Evolutionary conservation across 2,113 vertebrate genomes (phyloP), one percentile per base, ranked within the genome.

Genomic region (Coptodon bakossiorum): DNA sequence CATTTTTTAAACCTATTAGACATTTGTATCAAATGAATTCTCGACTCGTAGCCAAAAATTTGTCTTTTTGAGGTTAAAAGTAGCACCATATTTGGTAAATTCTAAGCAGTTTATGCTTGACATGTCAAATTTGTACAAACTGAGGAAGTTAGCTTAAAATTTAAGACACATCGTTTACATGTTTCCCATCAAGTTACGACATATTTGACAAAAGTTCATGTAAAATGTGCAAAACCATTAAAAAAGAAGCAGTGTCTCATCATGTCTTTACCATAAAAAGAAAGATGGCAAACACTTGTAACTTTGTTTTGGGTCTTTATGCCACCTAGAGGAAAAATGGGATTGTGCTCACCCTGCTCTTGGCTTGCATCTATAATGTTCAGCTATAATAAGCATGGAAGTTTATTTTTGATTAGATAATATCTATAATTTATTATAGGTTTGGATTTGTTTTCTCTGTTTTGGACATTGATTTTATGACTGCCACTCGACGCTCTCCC

Each of bases 261-360:
- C 29, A 36, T 29, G 31, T 24, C 22, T 22, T 57, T 73, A 66
- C 3, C 68, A 29, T 22, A 9, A 3, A 19, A 45, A 17, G n/a
- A 59, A 38, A 79, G 5, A 78, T 27, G 31, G 16, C 17, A 56
- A 68, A 53, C 12, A 3, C 14, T 6, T 3, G 12, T 14, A 24
- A 6, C 29, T 73, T 78, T 86, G 7, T 43, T 48, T 84, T 81
- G 45, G 57, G 45, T 86, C 24, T 61, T 83, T 85, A 31, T 88
- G 92, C 92, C 93, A 91, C 59, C 93, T 92, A 90, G 85, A 92
- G 93, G 93, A 31, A 16, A 82, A 76, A 6, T 61, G 16, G 50
- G 57, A 68, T 57, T 61, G 53, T 88, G 45, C 34, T 45, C 52
- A 83, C 24, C 2, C 31, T 71, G 38, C 34, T 81, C n/a, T 7